Conservation (phyloP, 2,888 invertebrate species). For the Sericinus montela region DNA sequence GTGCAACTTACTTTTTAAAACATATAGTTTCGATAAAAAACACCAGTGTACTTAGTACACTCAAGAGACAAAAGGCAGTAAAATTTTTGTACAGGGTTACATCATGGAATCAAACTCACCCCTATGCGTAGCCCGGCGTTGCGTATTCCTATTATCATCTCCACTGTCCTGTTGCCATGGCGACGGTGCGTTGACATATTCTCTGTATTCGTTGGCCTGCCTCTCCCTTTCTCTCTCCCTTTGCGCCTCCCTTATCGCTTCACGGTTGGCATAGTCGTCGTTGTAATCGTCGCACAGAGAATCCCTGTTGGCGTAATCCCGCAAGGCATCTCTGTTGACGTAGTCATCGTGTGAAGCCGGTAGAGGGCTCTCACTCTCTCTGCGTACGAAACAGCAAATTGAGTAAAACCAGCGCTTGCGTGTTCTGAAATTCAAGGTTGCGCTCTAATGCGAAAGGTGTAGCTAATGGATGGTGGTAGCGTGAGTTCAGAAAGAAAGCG, state of each 20-base stretch:
- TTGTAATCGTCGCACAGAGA: slow-evolving; percentile 71
- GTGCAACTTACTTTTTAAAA: too few relatives aligned
- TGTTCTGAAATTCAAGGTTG: slow-evolving; percentile 58
- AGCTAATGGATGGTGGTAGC: slow-evolving; percentile 5
- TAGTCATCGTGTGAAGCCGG: slow-evolving; percentile 66
- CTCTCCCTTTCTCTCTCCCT: slow-evolving; percentile 56
- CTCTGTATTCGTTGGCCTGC: slow-evolving; percentile 62
- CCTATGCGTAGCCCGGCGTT: slow-evolving; percentile 56
- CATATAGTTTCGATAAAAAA: too few relatives aligned
- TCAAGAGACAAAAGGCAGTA: too few relatives aligned
- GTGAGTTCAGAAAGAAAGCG: slow-evolving; percentile 9
- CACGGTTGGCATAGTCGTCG: slow-evolving; percentile 74
- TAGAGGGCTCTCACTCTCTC: slow-evolving; percentile 72
- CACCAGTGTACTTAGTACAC: too few relatives aligned
- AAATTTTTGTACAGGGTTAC: too few relatives aligned
- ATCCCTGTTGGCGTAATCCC: slow-evolving; percentile 70
- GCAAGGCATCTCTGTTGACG: slow-evolving; percentile 65
- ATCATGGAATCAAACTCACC: slow-evolving; percentile 36
- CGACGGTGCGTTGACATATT: slow-evolving; percentile 72
- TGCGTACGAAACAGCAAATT: slow-evolving; percentile 75
- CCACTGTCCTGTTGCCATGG: slow-evolving; percentile 55
- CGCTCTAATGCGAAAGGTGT: slow-evolving; percentile 47
- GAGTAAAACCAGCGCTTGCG: slow-evolving; percentile 67
- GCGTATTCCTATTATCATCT: slow-evolving; percentile 66
- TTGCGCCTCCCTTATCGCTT: slow-evolving; percentile 73